Evolutionary conservation across 1,140 invertebrate genomes (phyloP), one percentile per base, ranked within the genome.

Genomic region (Thaumetopoea pityocampa): DNA sequence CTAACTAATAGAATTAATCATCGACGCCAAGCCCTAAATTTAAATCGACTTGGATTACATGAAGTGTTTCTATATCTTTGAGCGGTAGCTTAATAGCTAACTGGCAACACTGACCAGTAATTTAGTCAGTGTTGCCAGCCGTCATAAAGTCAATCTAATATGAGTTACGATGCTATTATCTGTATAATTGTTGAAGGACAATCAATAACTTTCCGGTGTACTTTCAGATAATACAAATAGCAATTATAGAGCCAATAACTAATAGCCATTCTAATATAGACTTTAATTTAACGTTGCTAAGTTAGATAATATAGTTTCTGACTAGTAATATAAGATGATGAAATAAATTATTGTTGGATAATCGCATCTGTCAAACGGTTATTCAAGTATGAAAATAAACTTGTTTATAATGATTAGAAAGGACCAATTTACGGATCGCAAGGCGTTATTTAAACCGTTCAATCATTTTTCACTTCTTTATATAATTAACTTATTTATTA

Each of bases 101-200:
- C n/a, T n/a, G n/a, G n/a, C n/a, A n/a, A n/a, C n/a, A n/a, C n/a
- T n/a, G n/a, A n/a, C n/a, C n/a, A n/a, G n/a, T n/a, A n/a, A n/a
- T n/a, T n/a, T n/a, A n/a, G n/a, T n/a, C n/a, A n/a, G n/a, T n/a
- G n/a, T n/a, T n/a, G n/a, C 4, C n/a, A 47, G 22, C 34, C 46
- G 51, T 55, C 47, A 43, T 34, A 23, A 18, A 42, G 48, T 56
- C 53, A 56, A 43, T 40, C 51, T 56, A 34, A 43, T 18, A 19
- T 15, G n/a, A 56, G 51, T 51, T 56, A 56, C 41, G 27, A 11
- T 10, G 12, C 18, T 15, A 26, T 20, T 24, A 36, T 3, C 27
- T 3, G 5, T 34, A 45, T 46, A 50, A 55, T 50, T 55, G 41
- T 33, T 22, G 11, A 7, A 3, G 11, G 18, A 37, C 41, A 42